A percentile compares a stretch with the other conserved stretches of the same genome.
Evolutionary conservation across 2,888 invertebrate species (phyloP).

Genomic region (Synanthedon tipuliformis): DNA sequence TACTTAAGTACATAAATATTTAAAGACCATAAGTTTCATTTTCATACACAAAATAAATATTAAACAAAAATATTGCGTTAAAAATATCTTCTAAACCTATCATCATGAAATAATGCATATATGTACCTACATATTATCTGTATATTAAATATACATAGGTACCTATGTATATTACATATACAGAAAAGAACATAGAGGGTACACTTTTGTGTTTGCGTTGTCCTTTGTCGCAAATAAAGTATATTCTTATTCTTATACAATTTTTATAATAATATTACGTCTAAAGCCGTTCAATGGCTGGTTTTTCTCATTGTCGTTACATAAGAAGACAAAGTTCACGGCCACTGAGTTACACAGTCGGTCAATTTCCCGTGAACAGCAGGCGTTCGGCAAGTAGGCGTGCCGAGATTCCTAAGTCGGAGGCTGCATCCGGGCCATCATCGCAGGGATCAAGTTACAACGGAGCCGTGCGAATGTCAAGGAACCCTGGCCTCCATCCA

Average conservation of each 20-base stretch:
- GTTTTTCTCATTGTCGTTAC: slow-evolving; percentile 24
- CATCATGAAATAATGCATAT: no score
- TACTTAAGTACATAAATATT: no score
- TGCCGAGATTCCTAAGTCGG: slow-evolving; percentile 57
- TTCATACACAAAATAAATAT: no score
- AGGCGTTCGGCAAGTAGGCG: slow-evolving; percentile 43
- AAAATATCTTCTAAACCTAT: no score
- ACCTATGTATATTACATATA: no score
- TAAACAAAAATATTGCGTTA: no score
- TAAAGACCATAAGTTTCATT: no score
- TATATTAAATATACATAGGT: no score
- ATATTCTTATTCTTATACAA: background rate
- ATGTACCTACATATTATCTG: no score
- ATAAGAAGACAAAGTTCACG: slow-evolving; percentile 54
- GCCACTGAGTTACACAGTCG: slow-evolving; percentile 29
- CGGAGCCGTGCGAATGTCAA: slow-evolving; percentile 64
- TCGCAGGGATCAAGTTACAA: slow-evolving; percentile 47
- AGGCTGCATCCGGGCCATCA: slow-evolving; percentile 64
- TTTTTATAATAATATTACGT: no score
- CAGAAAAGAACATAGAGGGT: no score
- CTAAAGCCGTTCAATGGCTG: background rate
- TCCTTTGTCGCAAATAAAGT: slow-evolving; percentile 1
- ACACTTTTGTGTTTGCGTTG: no score
- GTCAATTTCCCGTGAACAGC: slow-evolving; percentile 40
- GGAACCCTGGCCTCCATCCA: slow-evolving; percentile 39